Percentiles rank a stretch among this genome's conserved stretches.
Conservation (phyloP, 2,888 invertebrate genomes). For the Theristus sp. region DNA sequence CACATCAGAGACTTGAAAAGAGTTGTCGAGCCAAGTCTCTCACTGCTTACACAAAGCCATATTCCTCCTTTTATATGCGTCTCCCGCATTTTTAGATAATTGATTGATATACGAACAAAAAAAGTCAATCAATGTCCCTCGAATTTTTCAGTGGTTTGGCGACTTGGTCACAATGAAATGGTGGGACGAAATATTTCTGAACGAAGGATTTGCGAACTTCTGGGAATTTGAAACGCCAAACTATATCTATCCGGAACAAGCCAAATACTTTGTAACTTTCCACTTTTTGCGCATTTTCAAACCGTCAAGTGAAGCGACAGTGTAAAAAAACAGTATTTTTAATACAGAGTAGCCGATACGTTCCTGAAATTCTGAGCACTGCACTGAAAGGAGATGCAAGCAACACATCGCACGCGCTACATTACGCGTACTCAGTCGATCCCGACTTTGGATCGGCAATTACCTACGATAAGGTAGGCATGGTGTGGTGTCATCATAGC, state of each 20-base stretch:
- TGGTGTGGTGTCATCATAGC: too few species aligned
- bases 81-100: too few species aligned
- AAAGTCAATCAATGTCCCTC: not conserved
- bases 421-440: not conserved
- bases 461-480: not conserved
- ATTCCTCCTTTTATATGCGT: too few species aligned
- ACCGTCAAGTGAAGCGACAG: not conserved
- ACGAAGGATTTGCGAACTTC: conserved; percentile 17
- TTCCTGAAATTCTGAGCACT: not conserved
- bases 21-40: too few species aligned
- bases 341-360: not conserved
- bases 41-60: too few species aligned
- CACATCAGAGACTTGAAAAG: too few species aligned
- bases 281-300: not conserved
- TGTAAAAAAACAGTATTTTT: too few species aligned
- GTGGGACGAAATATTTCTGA: conserved; percentile 17
- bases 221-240: conserved; percentile 11
- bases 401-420: not conserved
- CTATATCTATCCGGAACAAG: conserved; percentile 9
- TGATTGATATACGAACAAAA: not conserved
- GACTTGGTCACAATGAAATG: conserved; percentile 16
- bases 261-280: conserved; percentile 9
- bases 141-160: conserved; percentile 16
- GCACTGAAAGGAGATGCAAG: not conserved
- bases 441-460: not conserved